Base-by-base conservation (phyloP, 1,140 invertebrate genomes). In the Campodea augens region DNA sequence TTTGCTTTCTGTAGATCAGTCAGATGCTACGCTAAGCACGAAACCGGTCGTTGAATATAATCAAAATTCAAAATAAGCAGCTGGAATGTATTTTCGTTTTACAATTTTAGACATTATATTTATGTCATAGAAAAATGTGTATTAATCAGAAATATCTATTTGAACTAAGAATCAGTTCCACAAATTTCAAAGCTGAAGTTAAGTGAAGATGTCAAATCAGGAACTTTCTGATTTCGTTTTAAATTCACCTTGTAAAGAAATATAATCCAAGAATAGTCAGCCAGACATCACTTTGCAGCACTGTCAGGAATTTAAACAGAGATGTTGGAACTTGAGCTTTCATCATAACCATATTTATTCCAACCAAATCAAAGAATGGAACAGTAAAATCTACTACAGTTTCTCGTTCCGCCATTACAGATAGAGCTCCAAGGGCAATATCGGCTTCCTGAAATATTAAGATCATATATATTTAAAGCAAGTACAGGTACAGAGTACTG, bases 241-340 rank as follows among this genome's bases (percentile, higher is more conserved):
- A 20, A 19, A 53, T 56, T 24, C 48, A 79, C 77, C 77, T 85
- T 4, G 90, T 93, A 57, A 92, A 86, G 57, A 92, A 83, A 60
- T 95, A 98, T 0, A 91, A 90, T 0, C 77, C 89, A 38, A 97
- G 65, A 55, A 97, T 96, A 54, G 89, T 95, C 5, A 88, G 69
- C 93, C 92, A 98, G 0, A 98, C 93, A 51, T 90, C 81, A 48
- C 81, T 81, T 60, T 98, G 92, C 44, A 98, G 64, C 4, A 98
- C 92, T 1, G 88, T 93, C 21, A 98, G 71, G 59, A 98, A 98
- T 66, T 96, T 96, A 62, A 97, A 96, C 4, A 97, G 67, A 0
- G 88, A 92, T 5, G 84, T 90, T 22, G 77, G 74, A 0, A 72
- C 69, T 52, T 78, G 76, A 0, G 81, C 75, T 53, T 84, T 74